Evolutionary conservation across 2,888 invertebrate species (phyloP), one percentile per base, ranked within the genome.

Genomic region (Drosophila robusta): DNA sequence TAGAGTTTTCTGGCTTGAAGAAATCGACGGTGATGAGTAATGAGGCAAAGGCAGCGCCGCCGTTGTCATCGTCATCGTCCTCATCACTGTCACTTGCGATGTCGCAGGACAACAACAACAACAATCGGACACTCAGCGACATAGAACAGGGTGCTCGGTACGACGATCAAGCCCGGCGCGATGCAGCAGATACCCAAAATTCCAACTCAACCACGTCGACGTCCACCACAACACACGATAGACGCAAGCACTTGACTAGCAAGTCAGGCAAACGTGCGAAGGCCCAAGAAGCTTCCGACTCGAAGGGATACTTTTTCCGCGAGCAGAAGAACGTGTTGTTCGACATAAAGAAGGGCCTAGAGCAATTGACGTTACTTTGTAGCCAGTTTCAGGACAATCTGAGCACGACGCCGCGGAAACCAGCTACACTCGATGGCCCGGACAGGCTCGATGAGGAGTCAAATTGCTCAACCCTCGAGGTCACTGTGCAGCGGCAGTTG

Each of bases 271-370:
- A 75, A n/a, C 44, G 26, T 3, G 36, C 29, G 14, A 52, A 24
- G n/a, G 45, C 64, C 1, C 47, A 41, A 24, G 36, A 2, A 5
- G 16, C 54, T 6, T 6, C 44, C 8, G 56, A 64, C 29, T 52
- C 89, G 29, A 84, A 82, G 8, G 68, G 79, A 14, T 66, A 84
- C 4, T 88, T 90, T 65, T 90, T 91, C 56, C 78, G 84, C 3
- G 89, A 90, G 47, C 90, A 91, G 38, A 90, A 91, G 60, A 89
- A 83, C 36, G 78, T 89, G 4, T 63, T 92, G 8, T 91, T 90
- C 60, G 91, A 92, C 16, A 89, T 91, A 3, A 91, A 91, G 60
- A 92, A 91, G 73, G 91, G 92, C 52, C 69, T 92, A 5, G 91
- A 90, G 61, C 87, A 89, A 24, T 90, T 91, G 38, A 64, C 89